phyloP scores from a whole-genome alignment of 1,140 invertebrate species.

The Acromyrmex echinatior region DNA sequence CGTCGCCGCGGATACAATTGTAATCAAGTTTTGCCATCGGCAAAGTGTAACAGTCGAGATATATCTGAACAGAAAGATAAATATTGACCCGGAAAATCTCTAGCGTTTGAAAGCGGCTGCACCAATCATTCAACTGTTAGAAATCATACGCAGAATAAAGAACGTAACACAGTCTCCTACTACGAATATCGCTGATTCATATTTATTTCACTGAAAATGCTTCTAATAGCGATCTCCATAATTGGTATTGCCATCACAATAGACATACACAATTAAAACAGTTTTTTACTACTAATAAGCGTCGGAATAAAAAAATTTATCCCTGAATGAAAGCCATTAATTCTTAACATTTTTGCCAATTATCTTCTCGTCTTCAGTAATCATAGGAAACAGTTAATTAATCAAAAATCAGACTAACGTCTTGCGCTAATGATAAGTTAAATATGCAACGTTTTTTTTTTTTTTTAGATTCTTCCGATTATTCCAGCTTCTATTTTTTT shows the following conservation, averaged over 20 bases:
- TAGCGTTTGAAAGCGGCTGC: background rate
- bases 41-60: slow-evolving; percentile 1
- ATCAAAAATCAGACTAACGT: too few species aligned
- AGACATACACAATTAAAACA: slow-evolving; percentile 5
- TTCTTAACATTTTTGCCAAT: background rate
- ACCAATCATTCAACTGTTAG: slow-evolving; percentile 21
- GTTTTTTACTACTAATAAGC: background rate
- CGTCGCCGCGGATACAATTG: background rate
- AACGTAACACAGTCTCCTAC: background rate
- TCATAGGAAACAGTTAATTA: background rate
- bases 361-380: background rate
- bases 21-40: background rate
- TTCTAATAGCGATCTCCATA: background rate
- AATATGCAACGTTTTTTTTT: background rate
- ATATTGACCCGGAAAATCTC: slow-evolving; percentile 31
- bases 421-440: too few species aligned
- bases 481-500: slow-evolving; percentile 14
- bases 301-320: background rate
- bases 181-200: background rate
- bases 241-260: background rate
- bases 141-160: slow-evolving; percentile 11
- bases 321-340: background rate
- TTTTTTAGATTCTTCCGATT: background rate
- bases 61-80: slow-evolving; percentile 3
- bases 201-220: background rate